These are phyloP conservation scores for Nicator chloris DNA, from an alignment of 2,113 vertebrate species.

Conservation along the genomic window DNA sequence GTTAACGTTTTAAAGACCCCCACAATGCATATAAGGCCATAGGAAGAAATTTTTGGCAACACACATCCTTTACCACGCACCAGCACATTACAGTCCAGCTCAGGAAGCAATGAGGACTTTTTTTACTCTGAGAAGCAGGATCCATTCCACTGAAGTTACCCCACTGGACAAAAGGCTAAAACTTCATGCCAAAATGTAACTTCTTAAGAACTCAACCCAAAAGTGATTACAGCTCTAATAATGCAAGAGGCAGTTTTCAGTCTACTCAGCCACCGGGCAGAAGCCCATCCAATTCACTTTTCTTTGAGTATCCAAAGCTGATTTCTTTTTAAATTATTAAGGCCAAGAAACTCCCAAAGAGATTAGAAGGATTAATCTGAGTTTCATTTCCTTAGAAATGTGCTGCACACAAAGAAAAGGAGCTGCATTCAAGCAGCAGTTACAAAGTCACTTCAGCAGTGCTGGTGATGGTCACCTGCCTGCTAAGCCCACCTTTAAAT, in stretches of 20 bases:
- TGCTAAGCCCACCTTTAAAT: not conserved
- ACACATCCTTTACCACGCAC: not conserved
- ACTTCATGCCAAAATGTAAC: not conserved
- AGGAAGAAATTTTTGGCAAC: not conserved
- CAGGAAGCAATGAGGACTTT: not conserved
- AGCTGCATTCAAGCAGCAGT: not conserved
- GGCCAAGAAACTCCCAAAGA: not conserved
- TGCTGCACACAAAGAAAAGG: not conserved
- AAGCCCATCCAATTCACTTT: not conserved
- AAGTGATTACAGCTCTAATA: not conserved
- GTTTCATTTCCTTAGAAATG: slow-evolving; percentile 6
- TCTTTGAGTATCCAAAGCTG: not conserved
- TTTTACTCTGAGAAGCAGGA: not conserved
- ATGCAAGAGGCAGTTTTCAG: not conserved
- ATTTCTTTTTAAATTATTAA: not conserved
- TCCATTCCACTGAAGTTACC: not conserved
- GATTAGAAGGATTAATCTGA: not conserved
- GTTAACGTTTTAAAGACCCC: not conserved
- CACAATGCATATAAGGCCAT: not conserved
- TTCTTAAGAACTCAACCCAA: not conserved
- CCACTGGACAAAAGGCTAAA: not conserved
- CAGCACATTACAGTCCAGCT: not conserved
- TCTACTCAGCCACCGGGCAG: not conserved
- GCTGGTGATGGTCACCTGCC: not conserved
- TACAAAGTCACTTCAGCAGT: not conserved